Conservation (phyloP, 2,888 invertebrate species). For the Caenorhabditis sp. region DNA sequence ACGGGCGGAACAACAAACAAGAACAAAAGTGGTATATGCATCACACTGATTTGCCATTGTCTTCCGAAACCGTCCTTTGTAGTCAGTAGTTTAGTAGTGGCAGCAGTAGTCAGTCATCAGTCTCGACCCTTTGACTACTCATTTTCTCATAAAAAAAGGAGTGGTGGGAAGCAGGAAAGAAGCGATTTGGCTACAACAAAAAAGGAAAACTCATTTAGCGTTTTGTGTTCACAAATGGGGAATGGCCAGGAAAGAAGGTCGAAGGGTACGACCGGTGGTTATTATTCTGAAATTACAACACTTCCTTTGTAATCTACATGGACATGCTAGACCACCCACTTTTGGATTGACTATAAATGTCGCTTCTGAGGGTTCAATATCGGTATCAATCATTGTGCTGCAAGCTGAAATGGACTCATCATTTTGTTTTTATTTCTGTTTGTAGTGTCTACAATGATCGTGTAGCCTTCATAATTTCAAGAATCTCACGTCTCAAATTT, state of each 20-base stretch:
- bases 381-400: no score
- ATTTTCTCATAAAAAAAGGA: constrained; percentile 19
- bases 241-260: constrained; percentile 7
- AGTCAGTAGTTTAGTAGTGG: constrained; percentile 18
- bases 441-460: no score
- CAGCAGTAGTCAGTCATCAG: constrained; percentile 28
- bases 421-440: no score
- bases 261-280: constrained; percentile 25
- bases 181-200: constrained; percentile 42
- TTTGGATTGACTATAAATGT: neutral
- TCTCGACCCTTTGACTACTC: constrained; percentile 48
- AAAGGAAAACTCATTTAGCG: constrained; percentile 44
- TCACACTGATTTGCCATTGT: constrained; percentile 63
- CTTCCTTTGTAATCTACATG: neutral
- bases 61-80: constrained; percentile 63
- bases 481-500: no score
- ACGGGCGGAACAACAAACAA: constrained; percentile 64
- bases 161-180: neutral
- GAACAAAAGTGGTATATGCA: constrained; percentile 64
- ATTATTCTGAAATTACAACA: constrained; percentile 20
- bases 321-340: constrained; percentile 13
- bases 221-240: constrained; percentile 28
- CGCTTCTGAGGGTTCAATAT: no score
- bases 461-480: no score
- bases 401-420: no score